Base-by-base conservation (phyloP, 1,140 invertebrate genomes). In the Contarinia nasturtii region DNA sequence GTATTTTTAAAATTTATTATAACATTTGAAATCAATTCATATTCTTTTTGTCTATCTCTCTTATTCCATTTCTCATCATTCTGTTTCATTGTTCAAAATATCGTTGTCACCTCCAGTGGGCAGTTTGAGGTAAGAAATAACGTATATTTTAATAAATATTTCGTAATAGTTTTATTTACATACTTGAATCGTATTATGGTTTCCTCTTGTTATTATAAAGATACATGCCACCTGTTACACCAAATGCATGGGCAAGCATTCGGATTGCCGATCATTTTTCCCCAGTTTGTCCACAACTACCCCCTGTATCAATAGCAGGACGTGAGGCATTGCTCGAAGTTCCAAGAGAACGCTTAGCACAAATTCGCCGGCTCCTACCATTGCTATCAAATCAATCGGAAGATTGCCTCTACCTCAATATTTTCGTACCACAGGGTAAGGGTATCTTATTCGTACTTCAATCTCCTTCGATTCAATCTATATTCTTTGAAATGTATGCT, bases 351-450 rank as follows among this genome's bases (percentile, higher is more conserved):
- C 73, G 86, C 17, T 74, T 91, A 33, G 74, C 79, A 21, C 82
- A 88, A 59, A 71, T 95, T 22, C 79, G 86, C 54, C 75, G 81
- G 51, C 69, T 95, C 51, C 67, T 83, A 46, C 83, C 86, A 8
- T 70, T 86, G 51, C 71, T 95, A 33, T 75, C 74, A 52, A 87
- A 94, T 60, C 88, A 94, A 70, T 89, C 81, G 64, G 93, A 97
- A 71, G 93, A 98, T 71, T 98, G 93, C 65, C 80, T 96, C 55
- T 95, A 94, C 66, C 75, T 96, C 54, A 97, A 97, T 68, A 77
- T 97, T 50, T 96, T 93, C 67, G 85, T 92, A 49, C 92, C 92
- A 51, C 76, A 78, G 59, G 81, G 85, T 86, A 64, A 80, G 78
- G 63, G 33, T 34, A 8, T 8, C 7, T 34, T 7, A 8, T 8